Conservation (phyloP, 2,797 vertebrate genomes). For the Esox masquinongy region DNA sequence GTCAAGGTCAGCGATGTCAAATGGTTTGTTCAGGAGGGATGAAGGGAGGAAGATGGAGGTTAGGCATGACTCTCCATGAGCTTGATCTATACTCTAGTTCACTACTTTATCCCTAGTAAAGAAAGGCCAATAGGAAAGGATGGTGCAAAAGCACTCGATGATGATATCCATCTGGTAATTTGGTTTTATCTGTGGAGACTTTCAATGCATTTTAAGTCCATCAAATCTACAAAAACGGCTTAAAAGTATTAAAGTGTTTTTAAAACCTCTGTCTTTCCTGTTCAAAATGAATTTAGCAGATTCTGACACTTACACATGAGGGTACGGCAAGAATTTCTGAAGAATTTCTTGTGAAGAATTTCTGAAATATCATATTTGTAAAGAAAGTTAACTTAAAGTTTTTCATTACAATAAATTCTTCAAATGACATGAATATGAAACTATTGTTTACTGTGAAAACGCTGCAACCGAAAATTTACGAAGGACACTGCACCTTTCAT, state of each 20-base stretch:
- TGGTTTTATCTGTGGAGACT: neutral
- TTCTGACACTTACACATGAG: neutral
- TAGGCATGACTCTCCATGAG: slow-evolving; percentile 49
- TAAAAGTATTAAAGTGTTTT: neutral
- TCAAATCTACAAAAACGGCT: neutral
- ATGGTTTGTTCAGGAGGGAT: slow-evolving; percentile 31
- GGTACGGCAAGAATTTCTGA: slow-evolving; percentile 4
- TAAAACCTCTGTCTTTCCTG: neutral
- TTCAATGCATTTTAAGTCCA: neutral
- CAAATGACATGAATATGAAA: slow-evolving; percentile 25
- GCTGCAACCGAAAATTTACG: slow-evolving; percentile 38
- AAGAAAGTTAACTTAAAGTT: slow-evolving; percentile 18
- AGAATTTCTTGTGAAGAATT: neutral
- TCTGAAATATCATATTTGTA: slow-evolving; percentile 21
- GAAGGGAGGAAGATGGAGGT: slow-evolving; percentile 35
- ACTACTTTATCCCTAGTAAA: slow-evolving; percentile 7
- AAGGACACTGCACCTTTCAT: slow-evolving; percentile 51
- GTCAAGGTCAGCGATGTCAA: neutral
- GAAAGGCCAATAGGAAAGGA: neutral
- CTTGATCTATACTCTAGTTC: slow-evolving; percentile 15
- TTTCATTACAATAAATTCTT: slow-evolving; percentile 21
- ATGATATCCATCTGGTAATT: neutral
- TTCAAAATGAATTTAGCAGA: neutral
- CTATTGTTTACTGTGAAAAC: neutral
- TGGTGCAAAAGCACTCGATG: neutral